Percentiles rank a stretch among this genome's conserved stretches.
Conservation (phyloP, 2,888 invertebrate genomes). For the Trachelus stipa region DNA sequence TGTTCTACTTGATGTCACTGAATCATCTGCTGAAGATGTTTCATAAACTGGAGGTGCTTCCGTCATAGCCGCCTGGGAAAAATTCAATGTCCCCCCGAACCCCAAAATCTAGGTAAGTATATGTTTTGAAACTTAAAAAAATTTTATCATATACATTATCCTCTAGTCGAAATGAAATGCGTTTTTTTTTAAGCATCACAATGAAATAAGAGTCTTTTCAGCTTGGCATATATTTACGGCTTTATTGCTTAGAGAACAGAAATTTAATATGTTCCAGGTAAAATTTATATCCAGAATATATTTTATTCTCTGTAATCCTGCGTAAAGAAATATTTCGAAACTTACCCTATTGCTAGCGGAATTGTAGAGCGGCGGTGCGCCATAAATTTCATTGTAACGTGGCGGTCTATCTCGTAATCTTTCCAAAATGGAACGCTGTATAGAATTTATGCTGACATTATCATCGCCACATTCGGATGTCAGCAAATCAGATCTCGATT, state of each 20-base stretch:
- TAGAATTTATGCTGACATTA: constrained; percentile 36
- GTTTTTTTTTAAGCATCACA: background rate
- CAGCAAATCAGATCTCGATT: constrained; percentile 7
- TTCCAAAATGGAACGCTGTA: constrained; percentile 40
- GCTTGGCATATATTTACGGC: background rate
- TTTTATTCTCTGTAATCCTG: background rate
- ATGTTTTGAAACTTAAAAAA: background rate
- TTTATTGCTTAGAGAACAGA: background rate
- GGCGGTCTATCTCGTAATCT: constrained; percentile 56
- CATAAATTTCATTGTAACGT: constrained; percentile 49
- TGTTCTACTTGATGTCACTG: background rate
- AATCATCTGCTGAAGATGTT: background rate
- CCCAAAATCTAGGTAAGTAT: background rate
- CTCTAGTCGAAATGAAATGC: background rate
- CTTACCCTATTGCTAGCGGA: constrained; percentile 37
- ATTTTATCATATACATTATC: background rate
- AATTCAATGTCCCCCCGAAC: background rate
- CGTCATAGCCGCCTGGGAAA: background rate
- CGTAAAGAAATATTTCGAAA: background rate
- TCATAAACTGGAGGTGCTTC: background rate
- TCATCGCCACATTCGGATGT: background rate
- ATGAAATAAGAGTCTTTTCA: background rate
- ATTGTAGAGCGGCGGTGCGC: constrained; percentile 50
- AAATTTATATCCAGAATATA: background rate
- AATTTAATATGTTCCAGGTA: background rate